Evolutionary conservation across 37 sponge, comb jelly and placozoan species (phyloP).

Genomic region (Hexactinellida sp.): DNA sequence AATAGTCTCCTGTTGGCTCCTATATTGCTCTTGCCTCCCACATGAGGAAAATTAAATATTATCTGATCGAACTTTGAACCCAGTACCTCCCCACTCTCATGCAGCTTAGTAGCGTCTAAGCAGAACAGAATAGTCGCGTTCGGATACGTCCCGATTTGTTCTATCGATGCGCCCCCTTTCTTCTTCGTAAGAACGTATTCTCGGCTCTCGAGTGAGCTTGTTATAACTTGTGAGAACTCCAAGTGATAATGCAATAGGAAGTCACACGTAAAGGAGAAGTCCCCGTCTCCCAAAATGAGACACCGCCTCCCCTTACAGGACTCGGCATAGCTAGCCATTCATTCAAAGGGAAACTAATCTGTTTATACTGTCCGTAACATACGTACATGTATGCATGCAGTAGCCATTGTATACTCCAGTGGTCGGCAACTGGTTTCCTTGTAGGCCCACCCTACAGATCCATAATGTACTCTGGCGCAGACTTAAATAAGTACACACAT

Average conservation of each 20-base stretch:
- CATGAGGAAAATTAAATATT: slow-evolving; percentile 75
- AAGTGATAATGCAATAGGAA: background rate
- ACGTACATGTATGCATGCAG: no score
- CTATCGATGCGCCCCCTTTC: background rate
- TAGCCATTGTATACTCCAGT: no score
- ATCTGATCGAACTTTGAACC: slow-evolving; percentile 21
- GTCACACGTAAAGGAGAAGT: slow-evolving; percentile 54
- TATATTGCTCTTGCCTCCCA: slow-evolving; percentile 67
- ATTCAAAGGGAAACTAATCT: background rate
- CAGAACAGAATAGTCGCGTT: slow-evolving; percentile 22
- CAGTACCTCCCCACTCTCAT: background rate
- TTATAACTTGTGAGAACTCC: background rate
- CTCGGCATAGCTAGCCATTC: background rate
- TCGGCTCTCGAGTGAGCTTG: slow-evolving; percentile 9
- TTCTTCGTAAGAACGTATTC: background rate
- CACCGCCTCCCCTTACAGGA: background rate
- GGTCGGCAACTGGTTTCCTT: no score
- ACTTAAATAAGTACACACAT: no score
- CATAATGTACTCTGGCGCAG: no score
- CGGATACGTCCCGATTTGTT: background rate
- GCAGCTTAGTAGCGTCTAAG: slow-evolving; percentile 51
- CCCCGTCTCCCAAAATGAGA: slow-evolving; percentile 66
- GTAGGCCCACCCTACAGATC: no score
- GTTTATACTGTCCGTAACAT: no score
- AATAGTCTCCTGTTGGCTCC: slow-evolving; percentile 38